Conservation (phyloP, 2,888 invertebrate species). For the Lycia hirtaria region DNA sequence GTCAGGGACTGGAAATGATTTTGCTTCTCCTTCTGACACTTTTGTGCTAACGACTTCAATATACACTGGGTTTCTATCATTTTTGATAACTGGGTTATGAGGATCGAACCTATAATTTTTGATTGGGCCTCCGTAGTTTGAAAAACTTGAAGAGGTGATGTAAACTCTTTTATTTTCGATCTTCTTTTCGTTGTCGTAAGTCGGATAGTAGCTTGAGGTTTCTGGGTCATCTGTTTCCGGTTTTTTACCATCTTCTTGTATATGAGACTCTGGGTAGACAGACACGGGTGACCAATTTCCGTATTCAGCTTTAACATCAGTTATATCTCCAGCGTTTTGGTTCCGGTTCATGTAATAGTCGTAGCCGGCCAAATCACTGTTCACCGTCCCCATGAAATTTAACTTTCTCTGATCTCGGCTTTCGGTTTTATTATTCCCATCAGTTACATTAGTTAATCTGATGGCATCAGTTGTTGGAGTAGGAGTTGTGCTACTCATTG, state of each 20-base stretch:
- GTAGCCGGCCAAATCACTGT: constrained; percentile 78
- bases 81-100: constrained; percentile 80
- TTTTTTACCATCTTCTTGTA: constrained; percentile 75
- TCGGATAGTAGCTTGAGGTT: constrained; percentile 77
- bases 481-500: constrained; percentile 57
- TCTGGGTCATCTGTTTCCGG: constrained; percentile 74
- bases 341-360: constrained; percentile 79
- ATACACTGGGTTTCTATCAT: constrained; percentile 84
- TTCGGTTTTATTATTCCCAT: constrained; percentile 74
- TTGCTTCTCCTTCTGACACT: constrained; percentile 77
- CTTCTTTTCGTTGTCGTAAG: constrained; percentile 75
- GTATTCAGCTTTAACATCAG: constrained; percentile 79
- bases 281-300: constrained; percentile 84
- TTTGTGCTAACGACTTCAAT: constrained; percentile 81
- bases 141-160: constrained; percentile 77
- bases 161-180: constrained; percentile 79
- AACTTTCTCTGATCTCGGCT: constrained; percentile 78
- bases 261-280: constrained; percentile 77
- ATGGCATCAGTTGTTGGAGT: constrained; percentile 68
- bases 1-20: constrained; percentile 85
- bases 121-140: constrained; percentile 74
- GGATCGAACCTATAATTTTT: constrained; percentile 79
- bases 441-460: constrained; percentile 54
- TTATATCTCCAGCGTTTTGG: constrained; percentile 72
- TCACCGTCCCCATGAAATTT: constrained; percentile 65